Conservation (phyloP, 2,113 vertebrate species). For the Cygnus buccinator region DNA sequence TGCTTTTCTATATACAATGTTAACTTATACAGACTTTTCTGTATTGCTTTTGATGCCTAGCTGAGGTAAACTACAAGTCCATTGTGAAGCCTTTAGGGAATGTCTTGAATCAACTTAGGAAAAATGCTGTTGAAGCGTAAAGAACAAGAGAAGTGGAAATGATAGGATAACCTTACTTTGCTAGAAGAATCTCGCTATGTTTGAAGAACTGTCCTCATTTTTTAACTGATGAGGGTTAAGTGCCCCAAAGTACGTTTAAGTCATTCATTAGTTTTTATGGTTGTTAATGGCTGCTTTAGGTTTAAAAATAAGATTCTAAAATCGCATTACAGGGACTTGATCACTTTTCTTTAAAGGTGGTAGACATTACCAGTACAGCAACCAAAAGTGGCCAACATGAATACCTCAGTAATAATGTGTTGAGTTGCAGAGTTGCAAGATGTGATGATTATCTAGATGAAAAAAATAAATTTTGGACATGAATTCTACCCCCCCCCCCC, state of each 20-base stretch:
- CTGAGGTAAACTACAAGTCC: constrained; percentile 3
- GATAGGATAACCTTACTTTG: constrained; percentile 40
- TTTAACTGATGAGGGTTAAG: constrained; percentile 5
- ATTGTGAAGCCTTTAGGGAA: constrained; percentile 34
- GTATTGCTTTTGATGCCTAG: neutral
- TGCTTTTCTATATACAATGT: too few relatives aligned
- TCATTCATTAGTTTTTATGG: neutral
- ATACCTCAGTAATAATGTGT: neutral
- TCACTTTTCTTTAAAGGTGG: neutral
- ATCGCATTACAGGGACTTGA: neutral
- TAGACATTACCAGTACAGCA: neutral
- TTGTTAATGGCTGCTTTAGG: neutral
- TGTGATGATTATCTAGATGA: neutral
- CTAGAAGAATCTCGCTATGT: neutral
- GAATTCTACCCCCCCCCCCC: neutral
- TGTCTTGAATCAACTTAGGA: constrained; percentile 35
- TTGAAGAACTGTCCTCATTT: constrained; percentile 33
- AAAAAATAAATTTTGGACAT: neutral
- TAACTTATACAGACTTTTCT: neutral
- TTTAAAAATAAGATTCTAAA: neutral
- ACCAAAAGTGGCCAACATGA: neutral
- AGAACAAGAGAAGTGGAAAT: constrained; percentile 61
- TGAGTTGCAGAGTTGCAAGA: neutral
- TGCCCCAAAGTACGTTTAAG: neutral
- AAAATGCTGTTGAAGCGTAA: constrained; percentile 50